Conservation (phyloP, 2,113 vertebrate genomes). For the Pseudopodoces humilis region DNA sequence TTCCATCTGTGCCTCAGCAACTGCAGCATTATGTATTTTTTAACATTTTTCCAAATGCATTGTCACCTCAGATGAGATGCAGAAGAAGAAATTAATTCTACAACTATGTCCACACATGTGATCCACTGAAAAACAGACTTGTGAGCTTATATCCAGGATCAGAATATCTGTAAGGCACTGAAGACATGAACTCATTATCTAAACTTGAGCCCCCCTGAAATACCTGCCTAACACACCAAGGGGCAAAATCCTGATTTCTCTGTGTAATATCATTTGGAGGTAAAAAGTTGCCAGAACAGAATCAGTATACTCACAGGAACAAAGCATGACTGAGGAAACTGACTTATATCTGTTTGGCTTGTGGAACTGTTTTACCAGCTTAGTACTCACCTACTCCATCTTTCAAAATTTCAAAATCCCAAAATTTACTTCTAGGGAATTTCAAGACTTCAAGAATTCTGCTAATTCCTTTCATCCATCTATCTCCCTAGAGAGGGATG, state of each 20-base stretch:
- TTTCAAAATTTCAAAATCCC: slow-evolving; percentile 10
- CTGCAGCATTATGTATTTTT: background rate
- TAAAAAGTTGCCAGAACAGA: background rate
- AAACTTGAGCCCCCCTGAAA: background rate
- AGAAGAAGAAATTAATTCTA: background rate
- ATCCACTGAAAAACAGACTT: background rate
- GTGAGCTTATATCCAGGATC: background rate
- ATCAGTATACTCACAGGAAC: background rate
- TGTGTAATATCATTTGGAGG: rapidly evolving
- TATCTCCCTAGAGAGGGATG: slow-evolving; percentile 1
- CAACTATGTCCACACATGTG: background rate
- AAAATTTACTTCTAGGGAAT: background rate
- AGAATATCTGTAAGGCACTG: background rate
- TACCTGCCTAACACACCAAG: background rate
- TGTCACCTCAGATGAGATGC: background rate
- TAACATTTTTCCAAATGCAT: background rate
- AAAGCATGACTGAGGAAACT: background rate
- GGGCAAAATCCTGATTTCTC: background rate
- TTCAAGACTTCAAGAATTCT: slow-evolving; percentile 32
- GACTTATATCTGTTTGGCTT: background rate
- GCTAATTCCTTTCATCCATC: background rate
- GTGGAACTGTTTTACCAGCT: background rate
- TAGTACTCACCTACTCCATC: background rate
- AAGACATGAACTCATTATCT: background rate
- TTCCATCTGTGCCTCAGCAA: background rate